Evolutionary conservation across 2,797 vertebrate species (phyloP).

Genomic region (Microchirus variegatus): DNA sequence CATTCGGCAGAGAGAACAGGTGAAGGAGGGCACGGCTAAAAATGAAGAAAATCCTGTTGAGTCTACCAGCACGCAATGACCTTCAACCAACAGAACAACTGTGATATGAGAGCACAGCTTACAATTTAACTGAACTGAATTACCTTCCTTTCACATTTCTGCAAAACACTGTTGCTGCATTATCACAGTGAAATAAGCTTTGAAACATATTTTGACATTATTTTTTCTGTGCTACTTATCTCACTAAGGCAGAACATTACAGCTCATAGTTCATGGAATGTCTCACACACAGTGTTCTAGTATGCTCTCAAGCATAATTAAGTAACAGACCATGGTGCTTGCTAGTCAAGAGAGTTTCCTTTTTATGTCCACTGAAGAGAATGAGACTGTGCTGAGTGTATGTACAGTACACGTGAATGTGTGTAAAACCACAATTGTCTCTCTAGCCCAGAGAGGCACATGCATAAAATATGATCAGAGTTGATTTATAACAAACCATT

Average conservation of each 20-base stretch:
- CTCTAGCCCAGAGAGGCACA: too few relatives aligned
- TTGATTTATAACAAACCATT: too few relatives aligned
- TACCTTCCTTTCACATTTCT: too few relatives aligned
- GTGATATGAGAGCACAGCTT: background rate
- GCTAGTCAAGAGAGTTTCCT: slow-evolving; percentile 45
- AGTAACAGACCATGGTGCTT: slow-evolving; percentile 16
- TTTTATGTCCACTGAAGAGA: slow-evolving; percentile 53
- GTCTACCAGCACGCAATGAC: background rate
- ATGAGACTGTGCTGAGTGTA: background rate
- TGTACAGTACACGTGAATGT: background rate
- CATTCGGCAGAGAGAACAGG: background rate
- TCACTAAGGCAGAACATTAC: background rate
- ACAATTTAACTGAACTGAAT: background rate
- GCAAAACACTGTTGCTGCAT: background rate
- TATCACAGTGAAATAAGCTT: background rate
- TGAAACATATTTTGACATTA: too few relatives aligned
- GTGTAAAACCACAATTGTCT: background rate
- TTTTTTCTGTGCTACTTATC: too few relatives aligned
- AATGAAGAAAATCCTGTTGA: background rate
- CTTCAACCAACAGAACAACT: slow-evolving; percentile 5
- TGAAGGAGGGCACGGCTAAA: background rate
- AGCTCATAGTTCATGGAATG: background rate
- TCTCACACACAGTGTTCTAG: background rate
- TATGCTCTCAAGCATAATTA: slow-evolving; percentile 12
- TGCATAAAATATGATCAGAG: too few relatives aligned